Conservation (phyloP, 2,888 invertebrate species). For the Palloptera scutellata region DNA sequence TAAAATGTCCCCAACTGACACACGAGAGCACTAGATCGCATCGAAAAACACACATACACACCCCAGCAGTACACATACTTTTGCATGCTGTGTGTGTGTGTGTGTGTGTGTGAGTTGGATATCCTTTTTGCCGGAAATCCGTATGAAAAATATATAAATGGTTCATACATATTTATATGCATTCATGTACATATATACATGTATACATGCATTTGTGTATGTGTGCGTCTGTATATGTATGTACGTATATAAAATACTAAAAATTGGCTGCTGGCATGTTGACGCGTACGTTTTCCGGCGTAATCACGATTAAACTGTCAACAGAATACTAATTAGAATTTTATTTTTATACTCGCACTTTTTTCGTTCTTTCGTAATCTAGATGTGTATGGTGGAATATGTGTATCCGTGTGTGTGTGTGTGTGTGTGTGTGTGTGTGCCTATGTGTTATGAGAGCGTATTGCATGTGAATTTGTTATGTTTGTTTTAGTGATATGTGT, state of each 20-base stretch:
- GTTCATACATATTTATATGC: not conserved
- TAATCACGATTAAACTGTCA: slow-evolving; percentile 65
- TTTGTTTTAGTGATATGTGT: not conserved
- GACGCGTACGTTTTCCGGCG: slow-evolving; percentile 60
- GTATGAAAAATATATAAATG: not conserved
- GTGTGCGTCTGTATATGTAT: slow-evolving; percentile 22
- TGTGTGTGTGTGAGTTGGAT: no score
- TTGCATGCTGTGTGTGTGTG: no score
- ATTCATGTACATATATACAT: not conserved
- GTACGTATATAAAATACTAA: slow-evolving; percentile 10
- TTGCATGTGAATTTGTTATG: slow-evolving; percentile 4
- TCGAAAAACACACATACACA: no score
- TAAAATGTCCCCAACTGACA: no score
- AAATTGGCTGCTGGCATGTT: slow-evolving; percentile 57
- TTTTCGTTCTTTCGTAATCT: no score
- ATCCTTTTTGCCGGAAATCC: no score
- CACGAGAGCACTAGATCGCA: no score
- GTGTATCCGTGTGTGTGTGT: not conserved
- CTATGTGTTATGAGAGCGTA: slow-evolving; percentile 24
- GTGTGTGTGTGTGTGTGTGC: slow-evolving; percentile 12
- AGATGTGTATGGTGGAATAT: no score
- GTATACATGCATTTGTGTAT: slow-evolving; percentile 34
- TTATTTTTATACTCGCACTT: slow-evolving; percentile 44
- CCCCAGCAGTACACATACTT: no score
- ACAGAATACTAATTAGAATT: slow-evolving; percentile 65